A percentile compares a stretch with the other conserved stretches of the same genome.
These are phyloP conservation scores for Parotocinclus haroldoi DNA, from an alignment of 2,797 vertebrate genomes.

Conservation along the genomic window DNA sequence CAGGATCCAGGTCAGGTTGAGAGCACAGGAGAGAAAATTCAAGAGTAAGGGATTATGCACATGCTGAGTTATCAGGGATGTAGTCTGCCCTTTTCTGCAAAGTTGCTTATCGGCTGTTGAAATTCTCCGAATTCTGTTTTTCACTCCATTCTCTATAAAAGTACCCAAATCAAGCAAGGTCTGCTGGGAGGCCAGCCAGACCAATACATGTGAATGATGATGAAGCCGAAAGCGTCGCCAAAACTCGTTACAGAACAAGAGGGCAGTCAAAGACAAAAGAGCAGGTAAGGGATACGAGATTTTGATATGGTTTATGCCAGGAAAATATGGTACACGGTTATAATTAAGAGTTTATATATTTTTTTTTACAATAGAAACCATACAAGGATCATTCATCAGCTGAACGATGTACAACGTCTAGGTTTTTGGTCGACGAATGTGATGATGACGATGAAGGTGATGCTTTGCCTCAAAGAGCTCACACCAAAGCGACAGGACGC, in stretches of 20 bases:
- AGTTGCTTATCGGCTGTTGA: slow-evolving; percentile 23
- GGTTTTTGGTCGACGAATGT: not conserved
- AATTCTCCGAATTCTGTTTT: slow-evolving; percentile 5
- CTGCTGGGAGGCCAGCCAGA: slow-evolving; percentile 47
- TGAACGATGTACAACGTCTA: slow-evolving; percentile 12
- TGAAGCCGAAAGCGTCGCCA: slow-evolving; percentile 33
- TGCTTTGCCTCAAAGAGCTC: slow-evolving; percentile 14
- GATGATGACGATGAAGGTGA: slow-evolving; percentile 40
- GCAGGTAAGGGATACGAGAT: slow-evolving; percentile 15
- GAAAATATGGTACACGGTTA: not conserved
- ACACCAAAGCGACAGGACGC: slow-evolving; percentile 35
- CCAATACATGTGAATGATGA: slow-evolving; percentile 37
- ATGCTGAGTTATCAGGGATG: slow-evolving; percentile 27
- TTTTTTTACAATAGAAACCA: slow-evolving; percentile 29
- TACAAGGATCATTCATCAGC: slow-evolving; percentile 9
- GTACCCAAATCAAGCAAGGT: slow-evolving; percentile 31
- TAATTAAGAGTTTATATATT: not conserved
- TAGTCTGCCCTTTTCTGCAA: slow-evolving; percentile 27
- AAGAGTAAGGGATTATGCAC: slow-evolving; percentile 20
- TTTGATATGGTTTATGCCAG: too few relatives aligned
- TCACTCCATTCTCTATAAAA: slow-evolving; percentile 26
- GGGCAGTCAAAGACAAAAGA: slow-evolving; percentile 13
- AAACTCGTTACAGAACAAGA: slow-evolving; percentile 31
- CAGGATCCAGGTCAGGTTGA: slow-evolving; percentile 50
- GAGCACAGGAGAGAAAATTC: slow-evolving; percentile 31